Evolutionary conservation across 2,888 invertebrate species (phyloP).

Genomic region (Cephus pulcher): DNA sequence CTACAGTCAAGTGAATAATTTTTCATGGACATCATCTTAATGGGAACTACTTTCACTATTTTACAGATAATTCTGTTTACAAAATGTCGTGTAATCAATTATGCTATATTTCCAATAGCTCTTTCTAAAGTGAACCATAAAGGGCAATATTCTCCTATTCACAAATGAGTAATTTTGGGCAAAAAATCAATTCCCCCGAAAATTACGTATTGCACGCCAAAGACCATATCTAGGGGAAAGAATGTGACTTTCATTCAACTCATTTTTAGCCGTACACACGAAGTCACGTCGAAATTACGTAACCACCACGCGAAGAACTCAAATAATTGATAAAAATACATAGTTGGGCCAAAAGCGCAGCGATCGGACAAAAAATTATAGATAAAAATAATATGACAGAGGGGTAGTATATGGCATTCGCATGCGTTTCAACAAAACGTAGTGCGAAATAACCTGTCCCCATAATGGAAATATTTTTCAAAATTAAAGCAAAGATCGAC

Average conservation of each 20-base stretch:
- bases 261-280: slow-evolving; percentile 38
- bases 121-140: not conserved
- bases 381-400: not conserved
- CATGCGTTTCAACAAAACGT: not conserved
- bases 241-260: slow-evolving; percentile 38
- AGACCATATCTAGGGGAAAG: slow-evolving; percentile 28
- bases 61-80: slow-evolving; percentile 33
- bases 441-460: slow-evolving; percentile 2
- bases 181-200: slow-evolving; percentile 40
- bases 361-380: not conserved
- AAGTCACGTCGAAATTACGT: slow-evolving; percentile 50
- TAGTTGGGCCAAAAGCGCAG: slow-evolving; percentile 14
- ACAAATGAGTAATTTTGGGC: not conserved
- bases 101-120: not conserved
- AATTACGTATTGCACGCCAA: slow-evolving; percentile 14
- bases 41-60: slow-evolving; percentile 30
- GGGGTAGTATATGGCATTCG: not conserved
- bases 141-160: not conserved
- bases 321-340: slow-evolving; percentile 50
- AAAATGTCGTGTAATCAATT: not conserved
- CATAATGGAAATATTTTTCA: not conserved
- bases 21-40: slow-evolving; percentile 33
- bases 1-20: slow-evolving; percentile 33
- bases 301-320: slow-evolving; percentile 46
- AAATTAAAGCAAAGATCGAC: not conserved